A percentile compares a stretch with the other conserved stretches of the same genome.
These are phyloP conservation scores for Schizotus pectinicornis DNA, from an alignment of 2,888 invertebrate species.

Conservation along the genomic window DNA sequence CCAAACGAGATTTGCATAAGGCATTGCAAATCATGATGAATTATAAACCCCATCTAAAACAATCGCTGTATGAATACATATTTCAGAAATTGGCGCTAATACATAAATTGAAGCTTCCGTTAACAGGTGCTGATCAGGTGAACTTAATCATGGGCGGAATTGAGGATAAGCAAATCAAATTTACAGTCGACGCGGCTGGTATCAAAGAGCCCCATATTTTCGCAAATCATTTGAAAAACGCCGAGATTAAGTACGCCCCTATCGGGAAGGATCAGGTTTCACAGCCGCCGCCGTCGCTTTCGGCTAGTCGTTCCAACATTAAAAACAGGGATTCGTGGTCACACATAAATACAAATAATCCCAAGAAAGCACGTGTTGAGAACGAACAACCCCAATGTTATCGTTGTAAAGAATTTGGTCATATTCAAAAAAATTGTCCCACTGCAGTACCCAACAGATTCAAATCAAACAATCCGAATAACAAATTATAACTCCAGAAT, in stretches of 20 bases:
- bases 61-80: slow-evolving; percentile 16
- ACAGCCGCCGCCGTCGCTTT: background rate
- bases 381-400: too few species aligned
- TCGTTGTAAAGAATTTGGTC: background rate
- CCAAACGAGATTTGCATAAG: slow-evolving; percentile 18
- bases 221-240: slow-evolving; percentile 14
- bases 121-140: slow-evolving; percentile 1
- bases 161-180: slow-evolving; percentile 16
- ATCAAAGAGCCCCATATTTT: slow-evolving; percentile 15
- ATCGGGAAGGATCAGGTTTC: too few species aligned
- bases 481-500: background rate
- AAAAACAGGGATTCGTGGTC: too few species aligned
- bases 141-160: slow-evolving; percentile 16
- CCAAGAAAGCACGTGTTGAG: too few species aligned
- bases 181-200: slow-evolving; percentile 17
- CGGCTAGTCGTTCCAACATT: background rate
- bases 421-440: background rate
- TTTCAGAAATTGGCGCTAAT: slow-evolving; percentile 22
- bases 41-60: background rate
- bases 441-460: background rate
- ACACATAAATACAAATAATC: too few species aligned
- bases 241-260: too few species aligned
- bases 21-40: slow-evolving; percentile 8
- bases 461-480: too few species aligned
- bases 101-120: slow-evolving; percentile 15